phyloP scores from a whole-genome alignment of 2,888 invertebrate species.

The Camponotus fellah region DNA sequence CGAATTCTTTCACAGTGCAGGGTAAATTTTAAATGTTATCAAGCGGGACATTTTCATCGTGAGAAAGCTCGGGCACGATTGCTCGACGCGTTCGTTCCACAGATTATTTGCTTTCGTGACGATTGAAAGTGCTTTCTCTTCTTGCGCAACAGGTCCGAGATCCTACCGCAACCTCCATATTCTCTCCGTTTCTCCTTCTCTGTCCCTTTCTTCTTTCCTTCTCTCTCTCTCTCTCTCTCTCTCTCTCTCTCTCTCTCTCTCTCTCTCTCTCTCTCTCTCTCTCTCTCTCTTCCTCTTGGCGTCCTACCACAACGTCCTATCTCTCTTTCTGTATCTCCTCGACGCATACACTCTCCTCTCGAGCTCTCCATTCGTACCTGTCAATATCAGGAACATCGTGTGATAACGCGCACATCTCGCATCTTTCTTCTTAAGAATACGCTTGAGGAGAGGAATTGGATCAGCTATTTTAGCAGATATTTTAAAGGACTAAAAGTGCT shows the following conservation, averaged over 20 bases:
- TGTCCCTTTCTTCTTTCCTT: conserved; percentile 37
- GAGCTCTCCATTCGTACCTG: conserved; percentile 55
- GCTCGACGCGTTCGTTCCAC: not conserved
- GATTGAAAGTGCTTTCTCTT: conserved; percentile 47
- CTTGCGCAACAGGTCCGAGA: conserved; percentile 78
- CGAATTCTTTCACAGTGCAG: not conserved
- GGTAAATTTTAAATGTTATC: conserved; percentile 12
- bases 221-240: conserved; percentile 51
- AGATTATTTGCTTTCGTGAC: conserved; percentile 37
- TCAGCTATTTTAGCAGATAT: no score
- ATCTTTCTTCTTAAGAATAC: not conserved
- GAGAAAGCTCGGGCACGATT: not conserved
- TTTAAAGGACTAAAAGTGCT: no score
- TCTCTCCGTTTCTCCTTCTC: conserved; percentile 65
- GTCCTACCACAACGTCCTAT: conserved; percentile 73
- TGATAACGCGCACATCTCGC: not conserved
- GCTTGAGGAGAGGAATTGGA: not conserved
- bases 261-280: conserved; percentile 33
- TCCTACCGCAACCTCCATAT: conserved; percentile 76
- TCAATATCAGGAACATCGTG: conserved; percentile 27
- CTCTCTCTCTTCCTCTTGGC: not conserved
- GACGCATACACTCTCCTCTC: conserved; percentile 19
- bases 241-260: conserved; percentile 51
- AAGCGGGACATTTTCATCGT: not conserved
- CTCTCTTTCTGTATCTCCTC: conserved; percentile 47